Evolutionary conservation across 2,113 vertebrate species (phyloP).

Genomic region (Motacilla tschutschensis): DNA sequence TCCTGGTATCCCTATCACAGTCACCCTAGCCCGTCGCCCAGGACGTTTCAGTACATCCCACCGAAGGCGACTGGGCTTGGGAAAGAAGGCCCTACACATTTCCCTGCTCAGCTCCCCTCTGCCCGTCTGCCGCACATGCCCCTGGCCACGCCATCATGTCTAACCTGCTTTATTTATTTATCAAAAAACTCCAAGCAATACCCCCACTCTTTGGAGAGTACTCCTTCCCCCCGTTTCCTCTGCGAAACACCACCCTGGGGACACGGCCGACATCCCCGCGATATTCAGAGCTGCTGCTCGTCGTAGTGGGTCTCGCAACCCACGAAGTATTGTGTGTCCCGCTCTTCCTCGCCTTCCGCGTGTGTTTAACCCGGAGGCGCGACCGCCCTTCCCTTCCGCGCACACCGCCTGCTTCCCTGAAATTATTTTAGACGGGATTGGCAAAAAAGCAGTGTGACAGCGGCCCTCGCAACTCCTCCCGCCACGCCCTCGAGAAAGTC

Average conservation of each 20-base stretch:
- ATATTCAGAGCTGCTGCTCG: background rate
- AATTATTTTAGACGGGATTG: background rate
- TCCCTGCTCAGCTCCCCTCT: background rate
- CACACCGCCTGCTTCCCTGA: background rate
- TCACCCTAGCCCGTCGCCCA: background rate
- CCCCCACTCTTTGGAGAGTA: accelerated
- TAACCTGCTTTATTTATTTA: background rate
- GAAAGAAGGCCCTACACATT: background rate
- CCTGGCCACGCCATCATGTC: accelerated
- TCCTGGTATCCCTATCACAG: no score
- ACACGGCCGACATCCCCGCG: accelerated
- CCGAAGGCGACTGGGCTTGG: background rate
- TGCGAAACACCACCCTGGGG: background rate
- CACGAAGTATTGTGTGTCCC: background rate
- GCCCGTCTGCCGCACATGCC: accelerated
- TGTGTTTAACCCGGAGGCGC: background rate
- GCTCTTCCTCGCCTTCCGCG: background rate
- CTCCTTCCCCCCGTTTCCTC: accelerated
- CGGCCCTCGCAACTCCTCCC: background rate
- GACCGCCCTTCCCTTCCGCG: background rate
- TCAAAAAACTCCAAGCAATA: background rate
- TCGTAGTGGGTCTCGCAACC: accelerated
- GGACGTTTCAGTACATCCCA: background rate
- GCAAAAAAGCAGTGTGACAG: background rate
- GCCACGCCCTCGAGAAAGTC: background rate